Evolutionary conservation across 2,888 invertebrate species (phyloP).

Genomic region (Drosophila anomalata): DNA sequence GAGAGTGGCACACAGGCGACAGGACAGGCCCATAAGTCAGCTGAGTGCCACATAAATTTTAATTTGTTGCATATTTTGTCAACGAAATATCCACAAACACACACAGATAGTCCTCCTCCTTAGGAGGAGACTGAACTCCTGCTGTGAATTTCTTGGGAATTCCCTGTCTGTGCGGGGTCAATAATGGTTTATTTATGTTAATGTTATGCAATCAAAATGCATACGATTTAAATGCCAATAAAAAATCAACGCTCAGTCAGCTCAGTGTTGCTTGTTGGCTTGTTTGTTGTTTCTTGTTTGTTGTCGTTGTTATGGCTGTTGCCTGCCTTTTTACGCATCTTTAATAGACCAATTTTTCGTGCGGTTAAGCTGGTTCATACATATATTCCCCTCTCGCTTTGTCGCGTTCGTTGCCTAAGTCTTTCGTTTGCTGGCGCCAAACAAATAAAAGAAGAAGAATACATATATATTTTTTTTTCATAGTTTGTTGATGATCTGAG

Average conservation of each 20-base stretch:
- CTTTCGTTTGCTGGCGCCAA: constrained; percentile 79
- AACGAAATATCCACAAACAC: constrained; percentile 62
- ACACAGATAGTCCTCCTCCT: constrained; percentile 56
- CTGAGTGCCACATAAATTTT: constrained; percentile 72
- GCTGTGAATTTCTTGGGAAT: constrained; percentile 83
- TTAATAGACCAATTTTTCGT: constrained; percentile 77
- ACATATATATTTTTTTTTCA: constrained; percentile 68
- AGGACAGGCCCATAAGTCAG: constrained; percentile 61
- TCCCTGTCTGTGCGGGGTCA: constrained; percentile 67
- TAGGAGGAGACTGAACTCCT: constrained; percentile 53
- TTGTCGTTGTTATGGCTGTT: constrained; percentile 51
- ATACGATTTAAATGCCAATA: constrained; percentile 81
- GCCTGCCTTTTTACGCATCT: constrained; percentile 73
- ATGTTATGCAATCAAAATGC: constrained; percentile 82
- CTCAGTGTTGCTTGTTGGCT: constrained; percentile 35
- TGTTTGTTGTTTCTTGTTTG: constrained; percentile 31
- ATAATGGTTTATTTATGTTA: constrained; percentile 81
- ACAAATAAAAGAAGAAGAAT: constrained; percentile 32
- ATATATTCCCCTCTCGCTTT: constrained; percentile 40
- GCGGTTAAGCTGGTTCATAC: constrained; percentile 14
- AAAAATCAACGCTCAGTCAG: constrained; percentile 71
- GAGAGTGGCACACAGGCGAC: background rate
- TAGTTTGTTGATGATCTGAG: constrained; percentile 74
- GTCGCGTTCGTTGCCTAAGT: constrained; percentile 72
- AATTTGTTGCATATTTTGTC: constrained; percentile 79